Percentiles rank a stretch among this genome's conserved stretches.
phyloP scores from a whole-genome alignment of 2,113 vertebrate genomes.

The Ancistrus triradiatus region DNA sequence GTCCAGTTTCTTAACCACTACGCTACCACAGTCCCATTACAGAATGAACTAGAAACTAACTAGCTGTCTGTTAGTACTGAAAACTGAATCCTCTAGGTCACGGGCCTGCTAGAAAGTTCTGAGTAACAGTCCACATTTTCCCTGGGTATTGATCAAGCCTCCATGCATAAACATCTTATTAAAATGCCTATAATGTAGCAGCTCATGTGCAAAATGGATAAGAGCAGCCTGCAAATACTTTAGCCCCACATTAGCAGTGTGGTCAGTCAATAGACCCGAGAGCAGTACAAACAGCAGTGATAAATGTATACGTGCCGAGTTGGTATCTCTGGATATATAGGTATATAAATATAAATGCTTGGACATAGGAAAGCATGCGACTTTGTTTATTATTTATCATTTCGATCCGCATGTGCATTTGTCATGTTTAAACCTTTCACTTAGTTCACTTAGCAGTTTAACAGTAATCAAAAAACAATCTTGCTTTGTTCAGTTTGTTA shows the following conservation, averaged over 20 bases:
- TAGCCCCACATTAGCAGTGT: neutral
- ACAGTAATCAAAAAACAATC: constrained; percentile 54
- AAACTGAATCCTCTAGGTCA: too few relatives aligned
- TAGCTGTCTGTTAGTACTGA: too few relatives aligned
- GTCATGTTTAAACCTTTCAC: constrained; percentile 40
- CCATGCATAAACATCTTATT: neutral
- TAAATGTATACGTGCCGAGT: too few relatives aligned
- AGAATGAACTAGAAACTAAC: too few relatives aligned
- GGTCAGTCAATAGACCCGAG: neutral
- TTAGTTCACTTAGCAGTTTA: constrained; percentile 54
- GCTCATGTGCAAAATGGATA: neutral
- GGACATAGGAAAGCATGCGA: too few relatives aligned
- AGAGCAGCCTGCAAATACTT: neutral
- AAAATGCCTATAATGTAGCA: neutral
- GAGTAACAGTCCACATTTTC: too few relatives aligned
- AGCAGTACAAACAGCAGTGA: constrained; percentile 1
- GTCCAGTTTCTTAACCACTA: too few relatives aligned
- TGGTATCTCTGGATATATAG: too few relatives aligned
- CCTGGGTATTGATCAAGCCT: neutral
- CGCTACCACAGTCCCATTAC: too few relatives aligned
- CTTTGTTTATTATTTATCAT: constrained; percentile 35
- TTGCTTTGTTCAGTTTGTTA: constrained; percentile 52
- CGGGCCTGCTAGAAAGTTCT: too few relatives aligned
- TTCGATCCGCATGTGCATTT: constrained; percentile 25
- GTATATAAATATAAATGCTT: too few relatives aligned